Percentiles rank a stretch among this genome's conserved stretches.
Evolutionary conservation across 2,888 invertebrate genomes (phyloP).

Genomic region (Nowickia ferox): DNA sequence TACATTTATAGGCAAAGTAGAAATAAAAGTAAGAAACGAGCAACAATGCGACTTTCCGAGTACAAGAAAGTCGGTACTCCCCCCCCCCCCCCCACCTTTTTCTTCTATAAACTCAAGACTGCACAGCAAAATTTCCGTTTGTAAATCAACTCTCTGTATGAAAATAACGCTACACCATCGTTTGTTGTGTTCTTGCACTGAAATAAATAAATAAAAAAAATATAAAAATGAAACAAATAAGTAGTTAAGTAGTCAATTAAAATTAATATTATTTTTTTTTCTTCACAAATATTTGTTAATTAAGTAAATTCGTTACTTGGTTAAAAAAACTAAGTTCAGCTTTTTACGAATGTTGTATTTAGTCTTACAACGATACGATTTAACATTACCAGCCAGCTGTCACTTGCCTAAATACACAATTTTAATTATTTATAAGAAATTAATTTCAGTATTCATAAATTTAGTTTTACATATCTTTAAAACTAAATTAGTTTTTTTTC

Average conservation of each 20-base stretch:
- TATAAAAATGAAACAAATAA: conserved; percentile 41
- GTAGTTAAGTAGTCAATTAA: conserved; percentile 5
- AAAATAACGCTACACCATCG: too few species aligned
- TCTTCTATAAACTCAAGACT: too few species aligned
- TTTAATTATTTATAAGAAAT: background rate
- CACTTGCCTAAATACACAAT: background rate
- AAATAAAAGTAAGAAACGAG: too few species aligned
- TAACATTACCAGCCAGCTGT: background rate
- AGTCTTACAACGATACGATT: background rate
- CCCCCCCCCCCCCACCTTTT: too few species aligned
- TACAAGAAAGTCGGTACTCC: too few species aligned
- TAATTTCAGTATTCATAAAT: conserved; percentile 37
- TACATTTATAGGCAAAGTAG: too few species aligned
- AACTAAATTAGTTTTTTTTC: conserved; percentile 12
- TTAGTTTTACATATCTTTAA: conserved; percentile 23
- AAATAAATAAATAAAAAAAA: conserved; percentile 37
- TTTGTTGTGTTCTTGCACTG: too few species aligned
- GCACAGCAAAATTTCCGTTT: too few species aligned
- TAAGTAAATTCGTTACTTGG: conserved; percentile 70
- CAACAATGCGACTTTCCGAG: too few species aligned
- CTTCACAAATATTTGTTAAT: conserved; percentile 2
- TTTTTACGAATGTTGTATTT: conserved; percentile 1
- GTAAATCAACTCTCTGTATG: too few species aligned
- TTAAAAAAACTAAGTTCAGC: conserved; percentile 8
- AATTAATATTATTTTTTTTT: background rate